These are phyloP conservation scores for Parochlus steinenii DNA, from an alignment of 2,888 invertebrate species.

Conservation along the genomic window DNA sequence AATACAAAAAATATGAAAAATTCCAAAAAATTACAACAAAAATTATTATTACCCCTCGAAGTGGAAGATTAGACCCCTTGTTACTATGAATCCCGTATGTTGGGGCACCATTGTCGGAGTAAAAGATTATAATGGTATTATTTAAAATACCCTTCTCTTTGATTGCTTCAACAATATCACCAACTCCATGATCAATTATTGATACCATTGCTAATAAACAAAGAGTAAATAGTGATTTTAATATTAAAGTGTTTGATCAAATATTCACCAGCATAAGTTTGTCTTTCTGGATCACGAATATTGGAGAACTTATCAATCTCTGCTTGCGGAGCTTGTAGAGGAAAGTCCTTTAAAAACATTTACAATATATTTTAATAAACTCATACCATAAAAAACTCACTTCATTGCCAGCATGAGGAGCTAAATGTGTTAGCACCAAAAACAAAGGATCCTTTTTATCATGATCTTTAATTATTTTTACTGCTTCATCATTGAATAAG, in stretches of 20 bases:
- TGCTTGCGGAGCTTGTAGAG: constrained; percentile 47
- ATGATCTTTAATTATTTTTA: constrained; percentile 41
- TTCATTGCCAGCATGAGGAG: constrained; percentile 61
- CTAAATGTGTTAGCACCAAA: constrained; percentile 60
- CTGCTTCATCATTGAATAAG: constrained; percentile 46
- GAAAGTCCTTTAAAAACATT: no score
- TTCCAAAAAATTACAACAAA: constrained; percentile 1
- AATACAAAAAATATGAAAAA: constrained; percentile 2
- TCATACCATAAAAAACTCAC: no score
- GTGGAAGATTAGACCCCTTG: constrained; percentile 60
- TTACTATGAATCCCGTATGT: constrained; percentile 53
- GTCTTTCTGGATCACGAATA: neutral
- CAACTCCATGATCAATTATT: constrained; percentile 70
- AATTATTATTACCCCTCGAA: constrained; percentile 44
- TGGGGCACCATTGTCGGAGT: constrained; percentile 78
- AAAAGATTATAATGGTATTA: constrained; percentile 69
- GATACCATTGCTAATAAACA: constrained; percentile 81
- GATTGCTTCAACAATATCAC: constrained; percentile 53
- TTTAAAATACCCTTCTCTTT: constrained; percentile 48
- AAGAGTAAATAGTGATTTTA: constrained; percentile 20
- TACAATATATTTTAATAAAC: no score
- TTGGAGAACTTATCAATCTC: constrained; percentile 1
- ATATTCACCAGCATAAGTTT: neutral
- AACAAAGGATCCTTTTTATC: constrained; percentile 48
- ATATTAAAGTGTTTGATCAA: neutral